A percentile compares a stretch with the other conserved stretches of the same genome.
Evolutionary conservation across 2,113 vertebrate species (phyloP).

Genomic region (Campylorhamphus procurvoides): DNA sequence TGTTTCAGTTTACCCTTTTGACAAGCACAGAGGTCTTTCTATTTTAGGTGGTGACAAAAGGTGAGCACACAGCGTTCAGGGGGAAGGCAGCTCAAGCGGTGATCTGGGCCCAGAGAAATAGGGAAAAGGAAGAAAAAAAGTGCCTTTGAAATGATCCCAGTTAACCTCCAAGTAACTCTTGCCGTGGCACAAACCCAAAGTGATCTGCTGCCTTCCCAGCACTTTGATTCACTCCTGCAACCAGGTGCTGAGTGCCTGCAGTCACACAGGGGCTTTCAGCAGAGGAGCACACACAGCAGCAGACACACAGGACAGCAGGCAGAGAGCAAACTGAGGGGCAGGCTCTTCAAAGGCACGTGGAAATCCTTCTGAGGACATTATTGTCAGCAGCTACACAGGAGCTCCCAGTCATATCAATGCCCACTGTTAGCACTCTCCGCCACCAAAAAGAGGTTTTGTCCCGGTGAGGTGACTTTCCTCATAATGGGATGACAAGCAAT

Average conservation of each 20-base stretch:
- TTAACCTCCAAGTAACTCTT: constrained; percentile 33
- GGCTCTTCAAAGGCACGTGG: constrained; percentile 33
- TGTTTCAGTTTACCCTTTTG: constrained; percentile 45
- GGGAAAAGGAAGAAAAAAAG: constrained; percentile 19
- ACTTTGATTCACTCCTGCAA: constrained; percentile 54
- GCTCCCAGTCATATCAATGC: neutral
- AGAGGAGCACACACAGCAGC: constrained; percentile 25
- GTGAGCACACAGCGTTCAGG: constrained; percentile 12
- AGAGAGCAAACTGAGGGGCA: constrained; percentile 46
- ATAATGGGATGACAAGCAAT: neutral
- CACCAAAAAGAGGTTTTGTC: neutral
- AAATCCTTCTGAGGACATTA: constrained; percentile 22
- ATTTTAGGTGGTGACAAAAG: constrained; percentile 48
- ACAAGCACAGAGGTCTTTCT: constrained; percentile 43
- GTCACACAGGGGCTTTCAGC: constrained; percentile 47
- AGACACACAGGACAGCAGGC: constrained; percentile 34
- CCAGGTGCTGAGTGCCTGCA: constrained; percentile 51
- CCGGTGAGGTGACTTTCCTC: neutral
- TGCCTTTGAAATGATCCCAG: constrained; percentile 55
- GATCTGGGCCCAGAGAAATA: constrained; percentile 34
- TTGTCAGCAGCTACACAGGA: constrained; percentile 1
- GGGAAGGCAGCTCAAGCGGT: constrained; percentile 25
- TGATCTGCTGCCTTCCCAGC: constrained; percentile 54
- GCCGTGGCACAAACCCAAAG: constrained; percentile 45
- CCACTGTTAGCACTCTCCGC: neutral